phyloP scores from a whole-genome alignment of 2,888 invertebrate genomes.

The Euclidia mi region DNA sequence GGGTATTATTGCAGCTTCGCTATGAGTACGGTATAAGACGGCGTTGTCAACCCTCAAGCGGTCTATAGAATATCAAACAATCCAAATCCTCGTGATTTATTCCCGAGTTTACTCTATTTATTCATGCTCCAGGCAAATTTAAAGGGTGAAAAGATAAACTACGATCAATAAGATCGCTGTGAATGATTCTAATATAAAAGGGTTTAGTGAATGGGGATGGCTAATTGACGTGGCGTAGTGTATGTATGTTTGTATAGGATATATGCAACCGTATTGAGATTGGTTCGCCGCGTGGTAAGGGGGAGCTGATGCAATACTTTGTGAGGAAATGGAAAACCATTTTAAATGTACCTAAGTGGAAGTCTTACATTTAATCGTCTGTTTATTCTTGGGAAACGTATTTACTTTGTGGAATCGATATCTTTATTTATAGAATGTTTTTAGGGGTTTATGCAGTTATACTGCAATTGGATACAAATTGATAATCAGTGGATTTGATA shows the following conservation, averaged over 20 bases:
- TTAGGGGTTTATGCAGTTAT: no score
- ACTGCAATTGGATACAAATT: no score
- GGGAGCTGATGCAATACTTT: constrained; percentile 28
- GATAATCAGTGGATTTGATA: no score
- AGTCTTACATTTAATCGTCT: constrained; percentile 10
- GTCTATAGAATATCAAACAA: constrained; percentile 66
- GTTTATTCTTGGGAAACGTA: neutral
- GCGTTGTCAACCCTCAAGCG: constrained; percentile 49
- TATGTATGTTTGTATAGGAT: constrained; percentile 24
- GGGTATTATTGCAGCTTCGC: constrained; percentile 62
- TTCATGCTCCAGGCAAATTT: constrained; percentile 17
- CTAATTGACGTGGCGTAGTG: constrained; percentile 42
- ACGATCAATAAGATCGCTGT: constrained; percentile 32
- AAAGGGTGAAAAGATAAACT: constrained; percentile 21
- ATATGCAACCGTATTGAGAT: constrained; percentile 28
- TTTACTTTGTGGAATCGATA: neutral
- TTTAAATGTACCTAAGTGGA: constrained; percentile 26
- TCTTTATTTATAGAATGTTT: neutral
- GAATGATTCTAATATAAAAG: constrained; percentile 42
- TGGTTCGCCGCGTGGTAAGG: constrained; percentile 23
- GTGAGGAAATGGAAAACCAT: constrained; percentile 31
- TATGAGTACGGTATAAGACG: constrained; percentile 64
- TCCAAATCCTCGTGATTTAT: constrained; percentile 61
- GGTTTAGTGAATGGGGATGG: constrained; percentile 33
- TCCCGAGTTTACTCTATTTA: constrained; percentile 52